Evolutionary conservation across 30 jellyfish, hydroid and myxozoan species (phyloP).

Genomic region (Aurelia aurita complex sp. Pacific): DNA sequence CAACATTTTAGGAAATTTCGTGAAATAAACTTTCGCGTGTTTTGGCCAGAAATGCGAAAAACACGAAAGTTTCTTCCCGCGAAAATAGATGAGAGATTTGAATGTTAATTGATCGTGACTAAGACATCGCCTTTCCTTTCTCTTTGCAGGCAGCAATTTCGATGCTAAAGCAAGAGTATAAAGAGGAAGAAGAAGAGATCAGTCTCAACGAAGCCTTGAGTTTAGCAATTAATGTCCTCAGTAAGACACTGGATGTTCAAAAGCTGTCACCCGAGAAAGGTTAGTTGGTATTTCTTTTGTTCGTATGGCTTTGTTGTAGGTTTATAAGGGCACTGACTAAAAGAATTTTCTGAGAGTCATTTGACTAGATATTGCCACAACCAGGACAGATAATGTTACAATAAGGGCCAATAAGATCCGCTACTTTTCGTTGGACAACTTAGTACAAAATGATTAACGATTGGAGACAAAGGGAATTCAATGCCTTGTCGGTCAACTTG

Average conservation of each 20-base stretch:
- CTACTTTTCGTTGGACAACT: no score
- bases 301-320: not conserved
- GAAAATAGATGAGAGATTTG: not conserved
- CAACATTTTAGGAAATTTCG: no score
- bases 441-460: no score
- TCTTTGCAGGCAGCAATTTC: conserved; percentile 95
- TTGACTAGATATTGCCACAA: no score
- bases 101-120: not conserved
- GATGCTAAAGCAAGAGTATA: conserved; percentile 94
- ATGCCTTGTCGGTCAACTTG: no score
- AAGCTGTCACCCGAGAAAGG: conserved; percentile 96
- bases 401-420: no score
- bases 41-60: no score
- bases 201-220: conserved; percentile 85
- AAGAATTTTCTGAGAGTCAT: no score
- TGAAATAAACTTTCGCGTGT: no score
- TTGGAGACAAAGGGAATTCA: no score
- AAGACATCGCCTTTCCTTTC: not conserved
- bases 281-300: not conserved
- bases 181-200: conserved; percentile 96
- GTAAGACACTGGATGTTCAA: conserved; percentile 95
- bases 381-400: no score
- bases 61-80: no score
- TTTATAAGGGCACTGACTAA: not conserved
- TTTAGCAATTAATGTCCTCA: conserved; percentile 90